A percentile compares a stretch with the other conserved stretches of the same genome.
phyloP scores from a whole-genome alignment of 2,888 invertebrate genomes.

The Napeogenes inachia region DNA sequence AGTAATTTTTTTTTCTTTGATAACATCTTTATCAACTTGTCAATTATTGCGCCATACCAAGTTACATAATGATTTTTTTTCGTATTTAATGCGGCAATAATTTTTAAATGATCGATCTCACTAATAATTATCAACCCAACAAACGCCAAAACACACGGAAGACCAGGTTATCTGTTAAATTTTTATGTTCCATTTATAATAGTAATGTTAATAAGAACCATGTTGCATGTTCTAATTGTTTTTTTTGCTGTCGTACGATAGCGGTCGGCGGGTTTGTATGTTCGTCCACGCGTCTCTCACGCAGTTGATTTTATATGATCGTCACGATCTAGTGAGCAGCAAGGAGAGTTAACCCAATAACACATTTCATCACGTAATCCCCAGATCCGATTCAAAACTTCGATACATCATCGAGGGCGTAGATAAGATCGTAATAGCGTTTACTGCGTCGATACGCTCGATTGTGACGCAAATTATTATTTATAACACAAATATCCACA shows the following conservation, averaged over 20 bases:
- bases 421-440: constrained; percentile 23
- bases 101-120: no score
- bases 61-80: no score
- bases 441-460: constrained; percentile 23
- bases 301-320: constrained; percentile 51
- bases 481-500: constrained; percentile 21
- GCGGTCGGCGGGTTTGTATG: constrained; percentile 67
- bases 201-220: no score
- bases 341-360: constrained; percentile 50
- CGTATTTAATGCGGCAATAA: no score
- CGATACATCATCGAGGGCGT: constrained; percentile 20
- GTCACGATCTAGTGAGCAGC: constrained; percentile 60
- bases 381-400: constrained; percentile 21
- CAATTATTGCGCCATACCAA: no score
- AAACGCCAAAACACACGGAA: constrained; percentile 23
- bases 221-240: no score
- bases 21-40: not conserved
- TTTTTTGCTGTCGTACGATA: constrained; percentile 16
- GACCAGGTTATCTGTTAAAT: constrained; percentile 19
- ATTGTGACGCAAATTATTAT: constrained; percentile 30
- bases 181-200: not conserved
- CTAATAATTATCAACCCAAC: constrained; percentile 6
- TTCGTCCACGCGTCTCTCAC: constrained; percentile 55
- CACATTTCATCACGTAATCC: constrained; percentile 28
- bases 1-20: not conserved